Evolutionary conservation across 2,888 invertebrate species (phyloP).

Genomic region (Aleiodes alternator): DNA sequence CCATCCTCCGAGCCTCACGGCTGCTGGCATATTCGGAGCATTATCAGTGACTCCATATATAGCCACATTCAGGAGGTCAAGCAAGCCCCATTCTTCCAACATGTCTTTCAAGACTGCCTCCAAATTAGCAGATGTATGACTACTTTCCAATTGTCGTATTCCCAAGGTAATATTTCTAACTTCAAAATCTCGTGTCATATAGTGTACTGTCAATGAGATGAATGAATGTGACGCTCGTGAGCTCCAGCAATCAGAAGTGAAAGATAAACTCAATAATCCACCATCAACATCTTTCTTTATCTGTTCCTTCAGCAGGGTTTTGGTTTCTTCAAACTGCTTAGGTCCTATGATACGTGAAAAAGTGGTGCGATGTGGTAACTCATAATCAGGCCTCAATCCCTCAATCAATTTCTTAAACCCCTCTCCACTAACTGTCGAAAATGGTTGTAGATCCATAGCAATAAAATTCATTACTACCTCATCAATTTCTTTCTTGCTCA

Average conservation of each 20-base stretch:
- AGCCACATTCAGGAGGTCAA: too few relatives aligned
- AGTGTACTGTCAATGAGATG: constrained; percentile 38
- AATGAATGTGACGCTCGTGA: constrained; percentile 14
- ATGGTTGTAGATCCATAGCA: constrained; percentile 38
- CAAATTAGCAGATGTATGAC: constrained; percentile 35
- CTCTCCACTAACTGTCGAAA: constrained; percentile 30
- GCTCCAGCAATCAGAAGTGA: constrained; percentile 35
- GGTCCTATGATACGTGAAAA: constrained; percentile 24
- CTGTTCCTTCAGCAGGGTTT: constrained; percentile 15
- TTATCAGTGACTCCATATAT: too few relatives aligned
- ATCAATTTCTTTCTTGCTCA: constrained; percentile 27
- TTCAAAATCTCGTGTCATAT: constrained; percentile 21
- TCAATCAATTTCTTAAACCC: constrained; percentile 27
- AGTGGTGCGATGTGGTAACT: constrained; percentile 34
- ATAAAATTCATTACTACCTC: constrained; percentile 40
- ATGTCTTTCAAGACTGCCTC: constrained; percentile 4
- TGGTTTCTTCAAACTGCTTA: constrained; percentile 5
- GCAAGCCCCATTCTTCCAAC: neutral
- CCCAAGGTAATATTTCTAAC: constrained; percentile 27
- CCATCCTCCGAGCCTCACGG: constrained; percentile 11
- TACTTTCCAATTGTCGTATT: constrained; percentile 21
- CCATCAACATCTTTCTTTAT: constrained; percentile 5
- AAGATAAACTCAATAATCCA: constrained; percentile 30
- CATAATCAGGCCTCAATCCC: constrained; percentile 24
- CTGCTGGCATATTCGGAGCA: too few relatives aligned